Conservation (phyloP, 2,888 invertebrate genomes). For the Enchytraeus crypticus region DNA sequence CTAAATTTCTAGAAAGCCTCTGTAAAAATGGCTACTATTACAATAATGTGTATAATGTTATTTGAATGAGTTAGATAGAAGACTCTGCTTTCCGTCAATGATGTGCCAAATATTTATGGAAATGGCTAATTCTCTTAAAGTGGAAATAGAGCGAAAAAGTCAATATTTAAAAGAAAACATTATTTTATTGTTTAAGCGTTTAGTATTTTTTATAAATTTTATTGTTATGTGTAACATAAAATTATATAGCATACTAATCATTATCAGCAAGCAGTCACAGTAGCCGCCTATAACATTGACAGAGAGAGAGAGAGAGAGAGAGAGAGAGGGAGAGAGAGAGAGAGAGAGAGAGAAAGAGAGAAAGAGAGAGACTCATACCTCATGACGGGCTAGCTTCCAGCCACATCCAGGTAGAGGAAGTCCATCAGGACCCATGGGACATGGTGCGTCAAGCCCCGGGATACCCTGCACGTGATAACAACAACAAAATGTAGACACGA, state of each 20-base stretch:
- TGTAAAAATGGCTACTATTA: too few relatives aligned
- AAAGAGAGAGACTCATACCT: background rate
- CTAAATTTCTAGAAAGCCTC: too few relatives aligned
- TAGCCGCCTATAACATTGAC: background rate
- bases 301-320: background rate
- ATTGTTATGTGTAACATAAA: background rate
- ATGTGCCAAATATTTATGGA: too few relatives aligned
- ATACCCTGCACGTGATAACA: constrained; percentile 58
- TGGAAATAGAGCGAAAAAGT: too few relatives aligned
- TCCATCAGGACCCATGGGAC: constrained; percentile 89
- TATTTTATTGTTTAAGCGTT: too few relatives aligned
- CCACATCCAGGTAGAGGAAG: constrained; percentile 90
- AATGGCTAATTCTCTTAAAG: too few relatives aligned
- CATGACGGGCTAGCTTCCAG: constrained; percentile 65
- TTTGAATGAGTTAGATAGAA: too few relatives aligned
- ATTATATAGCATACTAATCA: background rate
- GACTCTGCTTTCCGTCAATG: too few relatives aligned
- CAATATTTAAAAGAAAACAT: too few relatives aligned
- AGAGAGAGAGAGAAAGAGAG: background rate
- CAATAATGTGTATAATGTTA: too few relatives aligned
- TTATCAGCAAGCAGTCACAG: background rate
- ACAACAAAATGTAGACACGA: background rate
- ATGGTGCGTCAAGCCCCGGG: constrained; percentile 95
- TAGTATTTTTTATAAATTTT: too few relatives aligned
- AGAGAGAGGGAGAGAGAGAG: background rate